Conservation (phyloP, 2,888 invertebrate species). For the Cerastis rubricosa region DNA sequence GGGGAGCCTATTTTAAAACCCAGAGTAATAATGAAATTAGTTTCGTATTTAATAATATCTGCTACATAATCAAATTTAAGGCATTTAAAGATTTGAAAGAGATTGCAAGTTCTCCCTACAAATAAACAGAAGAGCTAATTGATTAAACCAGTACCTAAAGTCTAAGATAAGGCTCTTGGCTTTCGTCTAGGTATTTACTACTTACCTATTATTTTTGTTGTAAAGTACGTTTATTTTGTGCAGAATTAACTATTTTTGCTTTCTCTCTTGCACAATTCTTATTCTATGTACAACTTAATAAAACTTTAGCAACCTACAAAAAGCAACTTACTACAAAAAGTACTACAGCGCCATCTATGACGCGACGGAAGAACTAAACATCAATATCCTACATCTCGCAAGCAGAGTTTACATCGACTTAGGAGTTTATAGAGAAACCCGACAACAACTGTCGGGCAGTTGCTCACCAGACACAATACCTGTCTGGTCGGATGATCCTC, state of each 20-base stretch:
- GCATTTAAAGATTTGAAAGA: neutral
- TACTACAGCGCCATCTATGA: too few relatives aligned
- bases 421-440: too few relatives aligned
- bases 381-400: too few relatives aligned
- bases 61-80: neutral
- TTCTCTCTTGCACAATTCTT: neutral
- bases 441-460: too few relatives aligned
- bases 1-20: conserved; percentile 4
- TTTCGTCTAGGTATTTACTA: neutral
- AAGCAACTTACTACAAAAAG: too few relatives aligned
- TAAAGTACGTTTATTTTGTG: neutral
- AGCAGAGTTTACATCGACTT: too few relatives aligned
- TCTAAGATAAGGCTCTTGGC: neutral
- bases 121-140: neutral
- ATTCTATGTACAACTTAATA: neutral
- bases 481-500: too few relatives aligned
- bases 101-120: neutral
- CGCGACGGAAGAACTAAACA: too few relatives aligned
- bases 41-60: neutral
- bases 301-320: too few relatives aligned
- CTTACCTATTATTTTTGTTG: too few relatives aligned
- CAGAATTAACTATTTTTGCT: neutral
- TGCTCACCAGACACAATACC: too few relatives aligned
- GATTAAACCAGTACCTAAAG: neutral
- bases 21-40: neutral